Percentiles rank a stretch among this genome's conserved stretches.
Evolutionary conservation across 2,888 invertebrate species (phyloP).

Genomic region (Eilema sororculum): DNA sequence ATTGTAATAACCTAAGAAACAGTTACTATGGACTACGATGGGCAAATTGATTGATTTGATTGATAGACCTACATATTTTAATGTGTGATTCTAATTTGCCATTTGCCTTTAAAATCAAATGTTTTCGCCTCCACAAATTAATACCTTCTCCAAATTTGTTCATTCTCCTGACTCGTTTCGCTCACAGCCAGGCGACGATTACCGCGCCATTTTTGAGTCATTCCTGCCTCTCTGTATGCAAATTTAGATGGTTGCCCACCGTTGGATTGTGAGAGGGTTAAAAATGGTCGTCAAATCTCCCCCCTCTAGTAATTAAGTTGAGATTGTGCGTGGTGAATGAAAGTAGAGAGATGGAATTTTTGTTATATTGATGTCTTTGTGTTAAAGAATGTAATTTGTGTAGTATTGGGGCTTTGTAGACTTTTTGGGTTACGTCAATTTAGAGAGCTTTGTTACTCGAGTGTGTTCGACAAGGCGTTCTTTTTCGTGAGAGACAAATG

Average conservation of each 20-base stretch:
- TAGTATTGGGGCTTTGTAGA: conserved; percentile 17
- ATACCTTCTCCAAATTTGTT: conserved; percentile 41
- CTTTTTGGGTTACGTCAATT: conserved; percentile 16
- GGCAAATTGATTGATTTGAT: too few relatives aligned
- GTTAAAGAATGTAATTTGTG: conserved; percentile 30
- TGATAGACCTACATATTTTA: too few relatives aligned
- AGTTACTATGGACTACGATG: too few relatives aligned
- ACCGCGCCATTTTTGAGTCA: conserved; percentile 69
- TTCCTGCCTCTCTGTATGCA: conserved; percentile 69
- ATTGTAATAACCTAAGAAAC: too few relatives aligned
- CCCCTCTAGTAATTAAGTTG: conserved; percentile 52
- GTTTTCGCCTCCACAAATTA: background rate
- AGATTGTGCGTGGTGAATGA: conserved; percentile 44
- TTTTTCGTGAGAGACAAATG: conserved; percentile 10
- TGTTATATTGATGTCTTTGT: conserved; percentile 53
- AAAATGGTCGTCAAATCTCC: conserved; percentile 51
- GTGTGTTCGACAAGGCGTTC: conserved; percentile 11
- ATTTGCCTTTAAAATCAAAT: too few relatives aligned
- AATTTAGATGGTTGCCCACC: conserved; percentile 60
- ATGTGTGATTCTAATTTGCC: too few relatives aligned
- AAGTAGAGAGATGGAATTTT: conserved; percentile 44
- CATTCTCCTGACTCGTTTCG: conserved; percentile 15
- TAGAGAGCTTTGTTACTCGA: conserved; percentile 15
- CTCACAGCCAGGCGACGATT: conserved; percentile 58
- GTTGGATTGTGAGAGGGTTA: conserved; percentile 48